Percentiles rank a stretch among this genome's conserved stretches.
Evolutionary conservation across 2,113 vertebrate species (phyloP).

Genomic region (Gopherus evgoodei): DNA sequence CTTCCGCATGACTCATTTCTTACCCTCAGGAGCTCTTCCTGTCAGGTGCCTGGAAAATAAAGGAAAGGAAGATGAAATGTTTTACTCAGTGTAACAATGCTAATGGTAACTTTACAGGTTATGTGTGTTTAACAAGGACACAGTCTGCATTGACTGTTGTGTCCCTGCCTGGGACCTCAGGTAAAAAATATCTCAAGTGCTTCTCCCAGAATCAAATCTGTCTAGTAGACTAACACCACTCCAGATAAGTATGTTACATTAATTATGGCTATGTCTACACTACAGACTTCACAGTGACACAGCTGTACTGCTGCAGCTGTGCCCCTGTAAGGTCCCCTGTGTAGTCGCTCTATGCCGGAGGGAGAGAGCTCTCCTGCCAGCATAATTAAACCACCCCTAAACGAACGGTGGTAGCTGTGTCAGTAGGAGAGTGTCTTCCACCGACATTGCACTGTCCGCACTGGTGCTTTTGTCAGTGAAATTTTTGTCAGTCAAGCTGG

Average conservation of each 20-base stretch:
- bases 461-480: too few species aligned
- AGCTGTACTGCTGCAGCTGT: too few species aligned
- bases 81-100: background rate
- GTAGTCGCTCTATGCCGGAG: too few species aligned
- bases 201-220: background rate
- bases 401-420: too few species aligned
- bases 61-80: background rate
- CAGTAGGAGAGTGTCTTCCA: too few species aligned
- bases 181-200: background rate
- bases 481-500: too few species aligned
- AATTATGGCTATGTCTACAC: background rate
- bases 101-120: slow-evolving; percentile 4
- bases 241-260: background rate
- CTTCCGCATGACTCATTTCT: background rate
- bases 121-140: background rate
- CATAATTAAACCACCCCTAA: too few species aligned
- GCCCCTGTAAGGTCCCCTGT: too few species aligned
- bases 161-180: background rate
- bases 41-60: background rate
- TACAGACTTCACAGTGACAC: too few species aligned
- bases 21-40: slow-evolving; percentile 31
- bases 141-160: background rate
- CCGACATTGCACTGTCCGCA: too few species aligned
- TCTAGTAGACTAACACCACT: background rate
- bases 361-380: too few species aligned